phyloP scores from a whole-genome alignment of 2,888 invertebrate species.

The Brassicogethes aeneus region DNA sequence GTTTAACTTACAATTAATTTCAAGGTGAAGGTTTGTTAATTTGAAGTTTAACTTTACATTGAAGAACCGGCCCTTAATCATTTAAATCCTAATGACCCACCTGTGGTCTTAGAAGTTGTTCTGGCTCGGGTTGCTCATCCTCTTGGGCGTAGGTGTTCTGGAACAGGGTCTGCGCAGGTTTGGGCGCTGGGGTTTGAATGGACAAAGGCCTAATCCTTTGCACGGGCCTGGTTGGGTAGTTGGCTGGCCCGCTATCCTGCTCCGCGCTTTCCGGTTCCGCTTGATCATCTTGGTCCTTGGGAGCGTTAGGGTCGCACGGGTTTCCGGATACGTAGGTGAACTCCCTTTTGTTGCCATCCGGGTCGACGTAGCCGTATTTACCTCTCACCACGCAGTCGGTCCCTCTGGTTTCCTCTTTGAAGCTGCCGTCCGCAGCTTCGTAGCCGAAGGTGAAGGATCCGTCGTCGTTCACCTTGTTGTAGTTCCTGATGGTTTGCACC shows the following conservation, averaged over 20 bases:
- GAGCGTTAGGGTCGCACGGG: conserved; percentile 78
- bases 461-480: conserved; percentile 75
- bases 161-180: conserved; percentile 57
- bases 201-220: conserved; percentile 28
- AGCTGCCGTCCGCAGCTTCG: conserved; percentile 76
- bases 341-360: conserved; percentile 77
- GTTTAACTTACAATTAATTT: no score
- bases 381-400: conserved; percentile 80
- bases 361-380: conserved; percentile 81
- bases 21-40: no score
- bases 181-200: conserved; percentile 35
- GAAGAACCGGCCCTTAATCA: no score
- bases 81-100: no score
- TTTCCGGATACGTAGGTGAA: conserved; percentile 82
- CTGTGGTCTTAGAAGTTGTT: conserved; percentile 38
- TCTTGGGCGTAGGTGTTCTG: conserved; percentile 62
- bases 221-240: conserved; percentile 50
- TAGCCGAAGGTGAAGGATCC: conserved; percentile 80
- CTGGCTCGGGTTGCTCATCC: conserved; percentile 50
- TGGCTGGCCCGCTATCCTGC: conserved; percentile 52
- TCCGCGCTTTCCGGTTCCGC: conserved; percentile 38
- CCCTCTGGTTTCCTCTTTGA: conserved; percentile 79
- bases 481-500: conserved; percentile 75
- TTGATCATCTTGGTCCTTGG: conserved; percentile 52
- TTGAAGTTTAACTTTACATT: no score